Base-by-base conservation (phyloP, 1,140 invertebrate genomes). In the Chlorops oryzae region DNA sequence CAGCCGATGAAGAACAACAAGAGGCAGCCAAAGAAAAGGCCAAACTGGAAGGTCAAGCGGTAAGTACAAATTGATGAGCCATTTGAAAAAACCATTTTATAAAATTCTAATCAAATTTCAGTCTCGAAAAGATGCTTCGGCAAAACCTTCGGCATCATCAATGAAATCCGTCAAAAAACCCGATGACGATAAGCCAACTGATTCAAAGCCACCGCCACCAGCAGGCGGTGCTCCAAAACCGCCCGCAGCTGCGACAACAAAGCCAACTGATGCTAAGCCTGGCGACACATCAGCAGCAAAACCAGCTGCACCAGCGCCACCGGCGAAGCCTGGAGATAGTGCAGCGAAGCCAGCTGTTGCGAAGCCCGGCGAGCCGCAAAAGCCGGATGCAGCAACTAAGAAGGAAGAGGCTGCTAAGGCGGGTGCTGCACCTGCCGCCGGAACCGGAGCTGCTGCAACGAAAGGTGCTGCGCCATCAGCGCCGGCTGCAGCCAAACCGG, bases 371-470 rank as follows among this genome's bases (percentile, higher is more conserved):
- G 65, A 69, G 41, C 41, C 59, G 3, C 40, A 50, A 0, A 70
- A 70, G 32, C 66, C 66, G 1, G 60, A 65, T 27, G 66, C 66
- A 5, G 66, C 60, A 3, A 58, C 20, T 23, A 70, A 69, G 21
- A 69, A 70, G 22, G 66, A 65, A 27, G 66, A 69, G 12, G 51
- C 63, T 12, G 38, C 57, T 2, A 66, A 69, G 44, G 54, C 37
- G 5, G 63, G 63, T 18, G 57, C 54, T 40, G 47, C 57, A 23
- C 24, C 44, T 37, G 55, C 41, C 4, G 28, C 42, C 2, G 12
- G 23, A n/a, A 17, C 32, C 2, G 39, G 22, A 18, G 57, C 55
- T 13, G 59, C 57, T 12, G 47, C 52, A 1, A 46, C 61, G n/a
- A 69, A 65, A 27, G 64, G 62, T 24, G 53, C 62, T 9, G 62